These are phyloP conservation scores for Caradrina kadenii DNA, from an alignment of 2,888 invertebrate genomes.

Conservation along the genomic window DNA sequence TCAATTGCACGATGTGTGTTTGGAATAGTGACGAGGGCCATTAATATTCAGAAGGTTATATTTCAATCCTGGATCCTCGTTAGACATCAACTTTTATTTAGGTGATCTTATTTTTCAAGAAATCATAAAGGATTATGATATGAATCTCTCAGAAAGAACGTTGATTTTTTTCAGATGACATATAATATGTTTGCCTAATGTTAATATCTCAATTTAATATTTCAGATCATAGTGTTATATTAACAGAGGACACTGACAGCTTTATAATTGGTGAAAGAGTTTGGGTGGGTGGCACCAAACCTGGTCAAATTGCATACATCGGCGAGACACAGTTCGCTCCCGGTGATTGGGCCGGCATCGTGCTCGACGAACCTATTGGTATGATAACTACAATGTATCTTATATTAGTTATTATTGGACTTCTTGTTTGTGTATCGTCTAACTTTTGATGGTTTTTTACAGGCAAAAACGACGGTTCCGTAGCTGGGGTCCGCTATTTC, in stretches of 20 bases:
- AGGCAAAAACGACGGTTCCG: conserved; percentile 99
- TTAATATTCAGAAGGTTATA: conserved; percentile 78
- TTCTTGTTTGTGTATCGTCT: neutral
- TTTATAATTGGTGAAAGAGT: conserved; percentile 98
- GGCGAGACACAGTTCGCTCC: conserved; percentile 99
- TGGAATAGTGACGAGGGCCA: conserved; percentile 75
- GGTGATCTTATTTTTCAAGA: conserved; percentile 48
- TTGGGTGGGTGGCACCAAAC: conserved; percentile 97
- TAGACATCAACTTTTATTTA: conserved; percentile 67
- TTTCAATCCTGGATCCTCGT: conserved; percentile 70
- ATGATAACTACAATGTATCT: conserved; percentile 67
- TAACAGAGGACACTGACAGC: conserved; percentile 97
- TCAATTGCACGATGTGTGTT: conserved; percentile 78
- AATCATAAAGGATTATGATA: conserved; percentile 15
- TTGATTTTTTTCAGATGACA: conserved; percentile 16
- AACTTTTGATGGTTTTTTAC: conserved; percentile 62
- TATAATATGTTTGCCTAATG: neutral
- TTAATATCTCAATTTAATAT: conserved; percentile 63
- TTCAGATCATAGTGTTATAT: conserved; percentile 95
- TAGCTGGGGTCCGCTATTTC: conserved; percentile 97
- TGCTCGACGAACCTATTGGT: conserved; percentile 98
- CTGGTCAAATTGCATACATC: conserved; percentile 97
- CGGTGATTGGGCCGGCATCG: conserved; percentile 99
- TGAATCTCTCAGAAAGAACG: neutral
- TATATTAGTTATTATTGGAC: neutral